Conservation (phyloP, 1,140 invertebrate genomes). For the Drosophila pectinifera region DNA sequence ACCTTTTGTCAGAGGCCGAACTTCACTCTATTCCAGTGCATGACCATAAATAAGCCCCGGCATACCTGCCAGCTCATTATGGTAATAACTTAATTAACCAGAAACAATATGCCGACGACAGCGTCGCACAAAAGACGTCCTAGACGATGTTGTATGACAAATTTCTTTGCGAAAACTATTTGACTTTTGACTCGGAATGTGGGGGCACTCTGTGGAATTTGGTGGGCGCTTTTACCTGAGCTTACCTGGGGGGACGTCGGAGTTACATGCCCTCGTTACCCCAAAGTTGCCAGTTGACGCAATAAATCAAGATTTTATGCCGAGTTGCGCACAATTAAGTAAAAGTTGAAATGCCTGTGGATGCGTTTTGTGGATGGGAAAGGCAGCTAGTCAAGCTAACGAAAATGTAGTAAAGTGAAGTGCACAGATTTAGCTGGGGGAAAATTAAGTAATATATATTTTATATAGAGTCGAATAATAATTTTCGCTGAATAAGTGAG, state of each 20-base stretch:
- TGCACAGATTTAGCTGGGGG: not conserved
- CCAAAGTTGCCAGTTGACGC: conserved; percentile 58
- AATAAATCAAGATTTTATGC: conserved; percentile 83
- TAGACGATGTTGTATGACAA: conserved; percentile 67
- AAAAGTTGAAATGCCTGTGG: conserved; percentile 67
- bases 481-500: too few relatives aligned
- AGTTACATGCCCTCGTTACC: conserved; percentile 43
- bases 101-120: conserved; percentile 76
- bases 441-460: not conserved
- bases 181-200: conserved; percentile 74
- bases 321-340: conserved; percentile 79
- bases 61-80: conserved; percentile 82
- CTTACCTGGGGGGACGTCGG: conserved; percentile 11
- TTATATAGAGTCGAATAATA: too few relatives aligned
- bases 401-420: not conserved
- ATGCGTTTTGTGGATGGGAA: conserved; percentile 23
- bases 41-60: conserved; percentile 71
- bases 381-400: not conserved
- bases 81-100: conserved; percentile 84
- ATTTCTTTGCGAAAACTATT: conserved; percentile 80
- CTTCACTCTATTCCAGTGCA: conserved; percentile 49
- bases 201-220: conserved; percentile 3
- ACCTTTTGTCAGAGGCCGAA: conserved; percentile 60
- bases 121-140: conserved; percentile 53
- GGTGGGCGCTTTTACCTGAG: not conserved